These are phyloP conservation scores for Cydia amplana DNA, from an alignment of 1,140 invertebrate genomes.

Conservation along the genomic window DNA sequence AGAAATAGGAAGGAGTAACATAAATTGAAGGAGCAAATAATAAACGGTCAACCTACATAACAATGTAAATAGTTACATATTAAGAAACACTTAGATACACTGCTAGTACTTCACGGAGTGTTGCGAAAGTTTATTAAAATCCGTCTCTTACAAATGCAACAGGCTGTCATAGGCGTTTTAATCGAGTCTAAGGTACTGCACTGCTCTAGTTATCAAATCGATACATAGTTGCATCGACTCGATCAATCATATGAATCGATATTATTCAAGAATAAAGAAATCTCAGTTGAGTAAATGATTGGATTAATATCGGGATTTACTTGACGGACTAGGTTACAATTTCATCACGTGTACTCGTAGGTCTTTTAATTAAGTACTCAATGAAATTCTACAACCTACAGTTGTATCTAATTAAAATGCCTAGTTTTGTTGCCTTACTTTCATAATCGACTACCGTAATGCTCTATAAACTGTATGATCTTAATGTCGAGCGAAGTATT, in stretches of 20 bases:
- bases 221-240: constrained; percentile 25
- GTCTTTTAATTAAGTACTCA: neutral
- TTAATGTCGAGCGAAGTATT: neutral
- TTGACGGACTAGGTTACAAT: constrained; percentile 14
- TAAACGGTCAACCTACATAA: neutral
- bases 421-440: constrained; percentile 15
- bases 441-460: neutral
- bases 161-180: constrained; percentile 19
- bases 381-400: neutral
- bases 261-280: constrained; percentile 1
- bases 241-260: constrained; percentile 25
- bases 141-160: constrained; percentile 10
- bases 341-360: neutral
- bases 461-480: neutral
- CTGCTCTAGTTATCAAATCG: constrained; percentile 17
- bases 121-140: constrained; percentile 26
- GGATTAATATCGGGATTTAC: neutral
- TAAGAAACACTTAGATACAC: neutral
- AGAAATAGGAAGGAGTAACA: neutral
- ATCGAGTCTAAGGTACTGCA: neutral
- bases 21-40: neutral
- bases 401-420: neutral
- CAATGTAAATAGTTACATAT: neutral
- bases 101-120: neutral
- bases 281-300: constrained; percentile 29